Base-by-base conservation (phyloP, 2,113 vertebrate genomes). In the Chrysochloris asiatica region DNA sequence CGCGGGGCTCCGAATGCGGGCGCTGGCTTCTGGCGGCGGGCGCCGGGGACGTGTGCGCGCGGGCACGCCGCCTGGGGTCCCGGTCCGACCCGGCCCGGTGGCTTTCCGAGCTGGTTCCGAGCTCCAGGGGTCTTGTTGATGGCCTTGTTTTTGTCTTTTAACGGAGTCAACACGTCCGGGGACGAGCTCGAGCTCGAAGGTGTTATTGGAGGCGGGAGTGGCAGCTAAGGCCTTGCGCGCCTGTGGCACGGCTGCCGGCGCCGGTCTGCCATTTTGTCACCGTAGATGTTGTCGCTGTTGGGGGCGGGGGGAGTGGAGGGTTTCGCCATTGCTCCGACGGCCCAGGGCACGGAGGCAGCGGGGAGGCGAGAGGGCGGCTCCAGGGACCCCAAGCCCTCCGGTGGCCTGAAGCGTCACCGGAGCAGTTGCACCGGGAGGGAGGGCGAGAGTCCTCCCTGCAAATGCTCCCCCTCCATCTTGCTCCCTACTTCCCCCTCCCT, bases 191-290 rank as follows among this genome's bases (percentile, higher is more conserved):
- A 79, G 76, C 56, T 65, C 48, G 19, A 80, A n/a, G 73, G 52
- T 72, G 10, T 84, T 69, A 12, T 36, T 48, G 43, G 83, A 92
- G 89, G n/a, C 81, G 17, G 91, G 43, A 61, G 87, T 61, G 11
- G 87, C 73, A 14, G 50, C 83, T 82, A 19, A 80, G 88, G 92
- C 72, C 75, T 75, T 59, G 92, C 59, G 93, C 83, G 95, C 94
- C 84, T 88, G 92, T 96, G 94, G 95, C 97, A 96, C 95, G 95
- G 90, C 97, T 86, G 97, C 63, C 93, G 80, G 96, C 89, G 89
- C 94, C 81, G 89, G 95, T 97, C 97, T 97, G 98, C 97, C 98
- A 98, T 98, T 97, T 98, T 98, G 97, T 98, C 97, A 92, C 96
- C 85, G 92, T 91, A 94, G 96, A 92, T 94, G 92, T 95, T 93